A percentile compares a stretch with the other conserved stretches of the same genome.
Evolutionary conservation across 2,797 vertebrate genomes (phyloP).

Genomic region (Anguilla obscura): DNA sequence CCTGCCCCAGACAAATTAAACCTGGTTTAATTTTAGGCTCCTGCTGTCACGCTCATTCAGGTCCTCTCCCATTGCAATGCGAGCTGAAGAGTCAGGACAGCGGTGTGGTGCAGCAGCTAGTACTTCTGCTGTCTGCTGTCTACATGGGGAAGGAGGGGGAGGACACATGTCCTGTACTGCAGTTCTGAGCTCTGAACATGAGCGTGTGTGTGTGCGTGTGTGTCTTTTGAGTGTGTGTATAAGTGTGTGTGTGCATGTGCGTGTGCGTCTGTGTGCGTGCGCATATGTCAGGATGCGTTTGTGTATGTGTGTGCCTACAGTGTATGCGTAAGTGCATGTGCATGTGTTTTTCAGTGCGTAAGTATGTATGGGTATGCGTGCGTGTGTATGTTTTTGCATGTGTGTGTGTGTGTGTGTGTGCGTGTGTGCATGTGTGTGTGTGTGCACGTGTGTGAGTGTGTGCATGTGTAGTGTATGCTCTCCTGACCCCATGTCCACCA

Average conservation of each 20-base stretch:
- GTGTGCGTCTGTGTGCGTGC: background rate
- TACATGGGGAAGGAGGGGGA: background rate
- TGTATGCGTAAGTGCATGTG: background rate
- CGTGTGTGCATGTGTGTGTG: too few species aligned
- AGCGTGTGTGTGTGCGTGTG: background rate
- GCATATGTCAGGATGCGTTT: background rate
- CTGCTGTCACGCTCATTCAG: background rate
- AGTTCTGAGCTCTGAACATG: background rate
- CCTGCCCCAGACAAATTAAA: constrained; percentile 33
- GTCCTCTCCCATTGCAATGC: background rate
- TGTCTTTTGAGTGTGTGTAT: background rate
- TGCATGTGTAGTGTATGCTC: background rate
- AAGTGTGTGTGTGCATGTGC: background rate
- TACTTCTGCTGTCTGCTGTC: background rate
- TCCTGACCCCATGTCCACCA: background rate
- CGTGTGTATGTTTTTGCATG: background rate
- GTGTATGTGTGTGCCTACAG: background rate
- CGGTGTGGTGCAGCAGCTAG: background rate
- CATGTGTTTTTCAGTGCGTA: background rate
- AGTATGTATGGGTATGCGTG: background rate
- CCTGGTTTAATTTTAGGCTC: constrained; percentile 22
- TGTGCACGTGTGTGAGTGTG: too few species aligned
- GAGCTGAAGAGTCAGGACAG: background rate
- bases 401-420: background rate
- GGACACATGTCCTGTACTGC: background rate